Evolutionary conservation across 2,797 vertebrate genomes (phyloP).

Genomic region (Cyprinella venusta): DNA sequence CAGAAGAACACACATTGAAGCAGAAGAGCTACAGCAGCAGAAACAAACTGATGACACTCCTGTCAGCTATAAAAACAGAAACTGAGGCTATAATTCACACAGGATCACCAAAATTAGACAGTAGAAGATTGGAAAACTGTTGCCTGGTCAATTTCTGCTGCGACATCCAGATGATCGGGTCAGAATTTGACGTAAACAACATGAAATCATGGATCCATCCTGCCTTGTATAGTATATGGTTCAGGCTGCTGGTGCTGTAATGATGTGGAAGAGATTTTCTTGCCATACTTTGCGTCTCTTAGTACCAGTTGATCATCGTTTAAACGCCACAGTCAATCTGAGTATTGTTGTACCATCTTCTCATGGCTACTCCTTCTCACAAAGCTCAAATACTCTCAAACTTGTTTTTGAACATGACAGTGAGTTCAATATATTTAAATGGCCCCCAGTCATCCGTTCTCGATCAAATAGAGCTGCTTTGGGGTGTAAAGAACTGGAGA

Average conservation of each 20-base stretch:
- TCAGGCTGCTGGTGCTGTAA: no score
- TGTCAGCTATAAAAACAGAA: neutral
- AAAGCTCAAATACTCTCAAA: neutral
- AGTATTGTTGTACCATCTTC: constrained; percentile 27
- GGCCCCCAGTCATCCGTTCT: neutral
- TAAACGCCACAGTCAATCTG: no score
- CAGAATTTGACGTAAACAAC: no score
- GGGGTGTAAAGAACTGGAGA: neutral
- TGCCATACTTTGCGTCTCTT: no score
- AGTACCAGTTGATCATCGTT: no score
- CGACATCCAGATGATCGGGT: no score
- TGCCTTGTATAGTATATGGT: no score
- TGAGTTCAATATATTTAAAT: neutral
- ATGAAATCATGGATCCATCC: no score
- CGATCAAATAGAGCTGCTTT: neutral
- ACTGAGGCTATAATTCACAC: neutral
- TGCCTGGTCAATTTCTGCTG: no score
- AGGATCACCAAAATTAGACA: neutral
- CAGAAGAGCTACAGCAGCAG: neutral
- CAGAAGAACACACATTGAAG: neutral
- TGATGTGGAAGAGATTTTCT: no score
- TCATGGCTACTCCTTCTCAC: constrained; percentile 40
- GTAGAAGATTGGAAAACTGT: neutral
- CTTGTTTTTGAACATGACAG: neutral
- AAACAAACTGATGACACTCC: neutral